Conservation (phyloP, 2,797 vertebrate species). For the Poeciliopsis turneri region DNA sequence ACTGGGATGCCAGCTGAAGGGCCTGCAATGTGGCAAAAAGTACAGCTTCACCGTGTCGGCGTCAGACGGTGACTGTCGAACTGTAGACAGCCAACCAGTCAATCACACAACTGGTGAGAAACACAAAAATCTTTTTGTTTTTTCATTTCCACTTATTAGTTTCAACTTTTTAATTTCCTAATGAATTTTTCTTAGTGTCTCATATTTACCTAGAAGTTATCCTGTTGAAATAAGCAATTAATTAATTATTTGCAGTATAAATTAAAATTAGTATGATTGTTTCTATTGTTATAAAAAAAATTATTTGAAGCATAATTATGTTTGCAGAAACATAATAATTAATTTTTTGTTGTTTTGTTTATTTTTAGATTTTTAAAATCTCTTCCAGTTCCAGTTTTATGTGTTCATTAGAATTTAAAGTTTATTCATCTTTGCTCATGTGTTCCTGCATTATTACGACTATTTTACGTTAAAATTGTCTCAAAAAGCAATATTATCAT, state of each 20-base stretch:
- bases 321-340: too few relatives aligned
- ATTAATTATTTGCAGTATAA: too few relatives aligned
- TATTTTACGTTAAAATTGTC: too few relatives aligned
- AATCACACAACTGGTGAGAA: conserved; percentile 72
- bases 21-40: conserved; percentile 72
- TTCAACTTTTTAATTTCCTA: neutral
- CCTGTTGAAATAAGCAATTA: too few relatives aligned
- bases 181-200: neutral
- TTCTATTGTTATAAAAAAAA: too few relatives aligned
- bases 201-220: neutral
- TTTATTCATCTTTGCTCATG: too few relatives aligned
- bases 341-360: neutral
- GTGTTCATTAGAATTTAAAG: too few relatives aligned
- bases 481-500: too few relatives aligned
- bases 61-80: conserved; percentile 72
- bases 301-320: too few relatives aligned
- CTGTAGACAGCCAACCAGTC: conserved; percentile 62
- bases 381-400: too few relatives aligned
- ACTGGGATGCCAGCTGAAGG: conserved; percentile 58
- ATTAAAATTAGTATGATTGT: too few relatives aligned
- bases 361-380: neutral
- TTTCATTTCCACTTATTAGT: neutral
- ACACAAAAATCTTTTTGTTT: neutral
- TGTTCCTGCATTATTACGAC: too few relatives aligned
- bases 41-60: conserved; percentile 77